Evolutionary conservation across 2,797 vertebrate genomes (phyloP).

Genomic region (Calcarius lapponicus): DNA sequence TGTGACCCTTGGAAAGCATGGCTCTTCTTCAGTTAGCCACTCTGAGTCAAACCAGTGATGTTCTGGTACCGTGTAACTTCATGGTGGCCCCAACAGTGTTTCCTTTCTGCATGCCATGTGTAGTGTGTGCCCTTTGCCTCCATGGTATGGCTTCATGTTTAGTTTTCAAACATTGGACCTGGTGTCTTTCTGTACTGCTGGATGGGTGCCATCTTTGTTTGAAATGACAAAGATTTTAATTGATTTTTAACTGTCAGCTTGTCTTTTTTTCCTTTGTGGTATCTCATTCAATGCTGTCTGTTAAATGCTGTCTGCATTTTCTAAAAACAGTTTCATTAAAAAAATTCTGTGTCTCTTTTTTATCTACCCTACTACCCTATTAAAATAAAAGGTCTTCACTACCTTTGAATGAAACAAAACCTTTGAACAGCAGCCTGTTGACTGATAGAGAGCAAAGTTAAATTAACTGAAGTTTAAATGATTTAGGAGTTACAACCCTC

Average conservation of each 20-base stretch:
- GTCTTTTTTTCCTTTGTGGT: not conserved
- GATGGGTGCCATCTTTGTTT: not conserved
- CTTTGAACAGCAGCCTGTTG: not conserved
- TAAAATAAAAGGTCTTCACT: not conserved
- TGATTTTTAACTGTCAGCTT: not conserved
- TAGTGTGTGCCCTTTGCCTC: not conserved
- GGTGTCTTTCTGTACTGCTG: not conserved
- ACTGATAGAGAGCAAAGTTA: not conserved
- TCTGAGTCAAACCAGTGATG: not conserved
- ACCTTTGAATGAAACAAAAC: not conserved
- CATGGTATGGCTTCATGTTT: not conserved
- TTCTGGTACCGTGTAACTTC: not conserved
- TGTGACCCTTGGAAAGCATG: conserved; percentile 5
- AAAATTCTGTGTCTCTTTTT: not conserved
- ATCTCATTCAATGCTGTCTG: not conserved
- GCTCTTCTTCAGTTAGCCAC: not conserved
- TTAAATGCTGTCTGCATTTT: conserved; percentile 8
- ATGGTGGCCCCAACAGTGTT: not conserved
- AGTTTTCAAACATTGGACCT: not conserved
- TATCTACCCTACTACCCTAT: not conserved
- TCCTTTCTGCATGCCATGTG: not conserved
- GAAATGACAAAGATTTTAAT: not conserved
- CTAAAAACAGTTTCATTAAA: not conserved
- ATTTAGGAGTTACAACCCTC: not conserved
- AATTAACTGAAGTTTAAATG: not conserved